phyloP scores from a whole-genome alignment of 2,888 invertebrate species.

The Carabus problematicus region DNA sequence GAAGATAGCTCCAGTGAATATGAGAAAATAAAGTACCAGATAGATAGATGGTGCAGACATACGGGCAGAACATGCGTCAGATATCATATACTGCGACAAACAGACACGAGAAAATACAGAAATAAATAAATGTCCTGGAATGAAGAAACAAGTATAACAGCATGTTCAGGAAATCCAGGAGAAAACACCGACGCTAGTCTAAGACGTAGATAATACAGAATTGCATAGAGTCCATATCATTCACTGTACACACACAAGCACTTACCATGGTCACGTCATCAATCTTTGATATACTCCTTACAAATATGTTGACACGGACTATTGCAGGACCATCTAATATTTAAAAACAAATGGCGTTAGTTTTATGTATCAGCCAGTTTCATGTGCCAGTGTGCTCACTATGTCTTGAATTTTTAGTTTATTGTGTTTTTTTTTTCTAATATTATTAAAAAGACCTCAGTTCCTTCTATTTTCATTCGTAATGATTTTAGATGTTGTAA shows the following conservation, averaged over 20 bases:
- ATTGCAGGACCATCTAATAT: slow-evolving; percentile 89
- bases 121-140: slow-evolving; percentile 16
- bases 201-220: too few relatives aligned
- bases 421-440: too few relatives aligned
- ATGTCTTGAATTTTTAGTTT: too few relatives aligned
- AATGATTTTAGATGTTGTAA: too few relatives aligned
- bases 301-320: slow-evolving; percentile 97
- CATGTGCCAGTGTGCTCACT: too few relatives aligned
- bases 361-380: too few relatives aligned
- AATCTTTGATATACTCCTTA: slow-evolving; percentile 98
- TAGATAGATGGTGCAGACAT: slow-evolving; percentile 13
- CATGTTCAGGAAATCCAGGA: slow-evolving; percentile 10
- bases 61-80: slow-evolving; percentile 23
- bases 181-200: slow-evolving; percentile 24
- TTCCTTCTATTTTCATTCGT: too few relatives aligned
- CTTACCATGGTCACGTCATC: slow-evolving; percentile 99
- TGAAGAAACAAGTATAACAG: slow-evolving; percentile 12
- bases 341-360: slow-evolving; percentile 51
- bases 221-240: neutral
- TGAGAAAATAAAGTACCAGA: neutral
- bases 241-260: slow-evolving; percentile 57
- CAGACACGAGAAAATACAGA: slow-evolving; percentile 15
- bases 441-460: too few relatives aligned
- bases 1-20: neutral
- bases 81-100: slow-evolving; percentile 23